Evolutionary conservation across 92 coral and sea anemone species (phyloP), one percentile per base, ranked within the genome.

Genomic region (Porites cylindrica): DNA sequence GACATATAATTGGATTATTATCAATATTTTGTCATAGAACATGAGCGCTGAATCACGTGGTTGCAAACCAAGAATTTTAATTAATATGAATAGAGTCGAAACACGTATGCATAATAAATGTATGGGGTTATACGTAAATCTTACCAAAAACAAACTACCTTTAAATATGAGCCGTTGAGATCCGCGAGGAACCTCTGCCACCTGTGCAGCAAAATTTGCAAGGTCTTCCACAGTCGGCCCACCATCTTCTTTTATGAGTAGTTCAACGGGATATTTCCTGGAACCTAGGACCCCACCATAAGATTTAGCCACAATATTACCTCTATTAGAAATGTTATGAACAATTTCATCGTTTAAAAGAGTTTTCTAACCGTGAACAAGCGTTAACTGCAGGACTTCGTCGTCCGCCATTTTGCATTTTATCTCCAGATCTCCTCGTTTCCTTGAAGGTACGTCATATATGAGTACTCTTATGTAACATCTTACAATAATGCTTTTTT

Each of bases 121-220:
- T 38, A 38, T 38, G 47, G 6, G 47, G 47, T 38, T 38, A 38
- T 38, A 58, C 7, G 10, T 3, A 17, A 19, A 50, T n/a, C 53
- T 43, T 10, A 26, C 2, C 1, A 47, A 6, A 60, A 21, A 62
- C 10, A 61, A 79, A 12, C 43, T 89, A 91, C 99, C 99, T 95
- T 97, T 97, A 71, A 90, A 93, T 69, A 97, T 97, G 8, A 97
- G 82, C 82, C 91, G 94, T 86, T 95, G 96, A 43, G 91, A 84
- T 47, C 88, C 82, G 47, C 69, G 88, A 23, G 99, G 99, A 12
- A 97, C 99, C 29, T 93, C 92, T 10, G 96, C 91, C 24, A 93
- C 69, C 66, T 72, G 38, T 26, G 93, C 89, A 4, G 98, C 98
- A 78, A 88, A 26, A 66, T 88, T 85, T 73, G 92, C 85, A 51